Evolutionary conservation across 2,797 vertebrate species (phyloP).

Genomic region (Brotula barbata): DNA sequence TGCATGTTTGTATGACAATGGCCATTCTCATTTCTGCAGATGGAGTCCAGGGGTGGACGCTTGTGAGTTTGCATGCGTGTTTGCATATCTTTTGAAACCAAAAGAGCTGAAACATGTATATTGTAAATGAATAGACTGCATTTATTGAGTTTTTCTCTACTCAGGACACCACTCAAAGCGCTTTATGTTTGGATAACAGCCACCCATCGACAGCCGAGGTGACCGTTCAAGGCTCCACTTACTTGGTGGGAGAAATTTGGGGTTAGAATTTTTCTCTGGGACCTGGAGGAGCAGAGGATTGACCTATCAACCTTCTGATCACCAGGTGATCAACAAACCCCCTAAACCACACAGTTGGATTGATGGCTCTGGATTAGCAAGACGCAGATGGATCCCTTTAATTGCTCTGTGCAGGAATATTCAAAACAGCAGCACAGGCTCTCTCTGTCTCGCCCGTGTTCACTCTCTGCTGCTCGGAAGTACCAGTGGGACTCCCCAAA

Average conservation of each 20-base stretch:
- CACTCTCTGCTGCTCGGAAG: constrained; percentile 52
- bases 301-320: no score
- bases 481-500: constrained; percentile 63
- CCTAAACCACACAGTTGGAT: constrained; percentile 36
- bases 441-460: constrained; percentile 56
- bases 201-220: no score
- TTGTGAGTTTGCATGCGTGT: constrained; percentile 30
- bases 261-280: no score
- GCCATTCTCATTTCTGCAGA: constrained; percentile 42
- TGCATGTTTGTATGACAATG: constrained; percentile 46
- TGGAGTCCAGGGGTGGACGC: constrained; percentile 19
- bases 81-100: constrained; percentile 11
- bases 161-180: no score
- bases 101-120: no score
- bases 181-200: no score
- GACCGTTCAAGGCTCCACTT: no score
- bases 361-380: constrained; percentile 52
- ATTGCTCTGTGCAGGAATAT: constrained; percentile 49
- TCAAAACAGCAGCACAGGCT: constrained; percentile 51
- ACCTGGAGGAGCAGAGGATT: no score
- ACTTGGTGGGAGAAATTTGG: no score
- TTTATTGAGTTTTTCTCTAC: no score
- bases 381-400: constrained; percentile 49
- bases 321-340: no score
- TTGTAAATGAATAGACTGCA: no score